Conservation (phyloP, 2,888 invertebrate genomes). For the Eustalomyia histrio region DNA sequence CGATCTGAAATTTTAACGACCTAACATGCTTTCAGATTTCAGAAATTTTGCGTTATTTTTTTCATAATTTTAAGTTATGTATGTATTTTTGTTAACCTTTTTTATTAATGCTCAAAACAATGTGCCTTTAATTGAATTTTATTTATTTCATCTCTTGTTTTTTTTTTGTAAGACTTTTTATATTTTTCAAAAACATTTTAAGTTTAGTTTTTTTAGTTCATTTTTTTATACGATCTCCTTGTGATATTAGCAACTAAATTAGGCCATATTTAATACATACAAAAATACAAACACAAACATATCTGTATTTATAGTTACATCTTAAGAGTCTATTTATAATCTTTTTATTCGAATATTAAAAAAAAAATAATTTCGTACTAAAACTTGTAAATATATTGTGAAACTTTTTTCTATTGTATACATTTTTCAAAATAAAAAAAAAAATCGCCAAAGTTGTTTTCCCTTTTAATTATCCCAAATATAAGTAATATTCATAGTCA, state of each 20-base stretch:
- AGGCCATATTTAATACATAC: slow-evolving; percentile 60
- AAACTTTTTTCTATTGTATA: slow-evolving; percentile 36
- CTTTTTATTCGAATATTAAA: slow-evolving; percentile 8
- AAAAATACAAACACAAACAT: slow-evolving; percentile 36
- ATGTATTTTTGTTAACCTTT: not conserved
- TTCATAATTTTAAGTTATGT: not conserved
- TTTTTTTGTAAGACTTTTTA: slow-evolving; percentile 30
- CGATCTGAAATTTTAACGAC: too few relatives aligned
- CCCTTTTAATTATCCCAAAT: slow-evolving; percentile 62
- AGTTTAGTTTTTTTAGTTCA: slow-evolving; percentile 33
- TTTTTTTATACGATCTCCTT: slow-evolving; percentile 61
- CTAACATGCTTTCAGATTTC: not conserved
- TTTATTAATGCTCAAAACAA: slow-evolving; percentile 47
- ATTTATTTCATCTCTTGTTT: slow-evolving; percentile 15
- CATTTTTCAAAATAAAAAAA: slow-evolving; percentile 31
- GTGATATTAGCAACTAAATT: slow-evolving; percentile 64
- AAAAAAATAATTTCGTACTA: slow-evolving; percentile 19
- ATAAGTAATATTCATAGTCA: slow-evolving; percentile 64
- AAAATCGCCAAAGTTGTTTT: slow-evolving; percentile 64
- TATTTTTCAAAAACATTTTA: slow-evolving; percentile 9
- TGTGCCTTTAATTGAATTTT: slow-evolving; percentile 54
- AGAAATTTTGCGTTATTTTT: not conserved
- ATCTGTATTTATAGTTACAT: slow-evolving; percentile 58
- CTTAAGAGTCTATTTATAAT: slow-evolving; percentile 56
- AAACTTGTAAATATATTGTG: slow-evolving; percentile 54